Base-by-base conservation (phyloP, 2,888 invertebrate species). In the Tricholauxania praeusta region DNA sequence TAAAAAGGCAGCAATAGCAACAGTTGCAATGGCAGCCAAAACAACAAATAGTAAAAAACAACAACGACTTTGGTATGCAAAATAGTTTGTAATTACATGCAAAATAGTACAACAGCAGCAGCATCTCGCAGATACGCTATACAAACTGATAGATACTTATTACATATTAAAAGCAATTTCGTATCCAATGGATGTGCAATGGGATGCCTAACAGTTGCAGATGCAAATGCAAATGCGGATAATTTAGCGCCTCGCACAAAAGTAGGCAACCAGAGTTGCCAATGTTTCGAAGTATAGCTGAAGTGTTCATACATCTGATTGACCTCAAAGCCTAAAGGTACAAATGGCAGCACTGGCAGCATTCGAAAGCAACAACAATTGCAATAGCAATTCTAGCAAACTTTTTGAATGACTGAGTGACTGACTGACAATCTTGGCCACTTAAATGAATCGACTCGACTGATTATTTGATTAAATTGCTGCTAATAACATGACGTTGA, bases 381-480 rank as follows among this genome's bases (percentile, higher is more conserved):
- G 4, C 6, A 22, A n/a, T 0, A n/a, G 28, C 57, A 57, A 28
- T 57, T 57, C 22, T 28, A 39, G 47, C n/a, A 63, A 39, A 63
- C 63, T 17, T 57, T 55, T 47, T 39, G n/a, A 59, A 63, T 15
- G 32, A 14, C 22, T 22, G n/a, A 51, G 47, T 8, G 6, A 71
- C 28, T 39, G 14, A 52, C 48, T n/a, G 14, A 55, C 28, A 22
- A 51, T 22, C 66, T 32, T 14, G 15, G 15, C 68, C 51, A 52
- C 76, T 78, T 77, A 78, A 78, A 78, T 79, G 78, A 79, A 79
- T 78, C 39, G 79, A 75, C 80, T 78, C 74, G 77, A 80, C 82
- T 85, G 85, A 85, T 84, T 84, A 84, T 84, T 84, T 84, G 84
- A 83, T 84, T 83, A 84, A 84, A 84, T 84, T 85, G 85, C 85